A percentile compares a stretch with the other conserved stretches of the same genome.
Conservation (phyloP, 2,797 vertebrate genomes). For the Clarias pachynema region DNA sequence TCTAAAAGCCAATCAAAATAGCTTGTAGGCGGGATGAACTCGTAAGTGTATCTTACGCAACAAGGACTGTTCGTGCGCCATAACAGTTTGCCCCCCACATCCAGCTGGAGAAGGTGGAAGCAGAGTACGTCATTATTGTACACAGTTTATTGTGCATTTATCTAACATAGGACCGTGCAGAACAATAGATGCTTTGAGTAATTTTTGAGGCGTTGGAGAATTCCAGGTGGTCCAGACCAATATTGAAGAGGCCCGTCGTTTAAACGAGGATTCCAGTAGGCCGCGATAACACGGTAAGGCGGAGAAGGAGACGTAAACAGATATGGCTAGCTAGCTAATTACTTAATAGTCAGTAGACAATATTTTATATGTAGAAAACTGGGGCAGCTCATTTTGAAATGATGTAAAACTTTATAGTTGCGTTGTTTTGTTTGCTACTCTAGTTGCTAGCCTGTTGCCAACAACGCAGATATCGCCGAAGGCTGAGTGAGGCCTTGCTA, state of each 20-base stretch:
- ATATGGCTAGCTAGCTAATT: too few relatives aligned
- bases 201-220: neutral
- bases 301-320: neutral
- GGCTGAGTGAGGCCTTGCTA: neutral
- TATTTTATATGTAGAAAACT: neutral
- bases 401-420: neutral
- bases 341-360: neutral
- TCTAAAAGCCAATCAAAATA: neutral
- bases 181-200: neutral
- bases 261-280: conserved; percentile 21
- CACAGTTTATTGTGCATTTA: neutral
- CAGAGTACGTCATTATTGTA: neutral
- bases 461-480: neutral
- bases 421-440: neutral
- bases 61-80: conserved; percentile 43
- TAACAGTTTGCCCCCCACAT: conserved; percentile 37
- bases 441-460: conserved; percentile 17
- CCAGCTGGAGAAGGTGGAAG: neutral
- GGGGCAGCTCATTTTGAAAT: too few relatives aligned
- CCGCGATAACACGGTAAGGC: conserved; percentile 39
- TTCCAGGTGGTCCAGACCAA: neutral
- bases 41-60: conserved; percentile 40
- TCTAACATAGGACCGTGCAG: neutral
- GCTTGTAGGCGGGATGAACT: too few relatives aligned
- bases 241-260: neutral